These are phyloP conservation scores for Dastarcus helophoroides DNA, from an alignment of 2,888 invertebrate species.

Conservation along the genomic window DNA sequence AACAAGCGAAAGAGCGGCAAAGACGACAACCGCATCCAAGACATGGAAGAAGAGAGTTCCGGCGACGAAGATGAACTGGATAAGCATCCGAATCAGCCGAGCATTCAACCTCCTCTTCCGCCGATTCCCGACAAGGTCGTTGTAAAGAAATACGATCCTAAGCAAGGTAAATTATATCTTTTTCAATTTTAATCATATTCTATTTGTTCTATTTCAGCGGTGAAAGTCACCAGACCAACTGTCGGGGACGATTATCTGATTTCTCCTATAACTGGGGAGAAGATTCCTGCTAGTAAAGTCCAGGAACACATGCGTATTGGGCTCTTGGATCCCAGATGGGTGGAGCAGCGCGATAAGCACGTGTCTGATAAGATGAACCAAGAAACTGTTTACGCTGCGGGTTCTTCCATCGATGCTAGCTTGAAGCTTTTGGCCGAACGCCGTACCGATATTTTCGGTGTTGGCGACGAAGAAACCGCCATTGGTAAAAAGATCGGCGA, in stretches of 20 bases:
- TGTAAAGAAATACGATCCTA: conserved; percentile 96
- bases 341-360: conserved; percentile 90
- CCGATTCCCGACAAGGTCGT: conserved; percentile 87
- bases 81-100: conserved; percentile 28
- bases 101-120: conserved; percentile 57
- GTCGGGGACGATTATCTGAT: conserved; percentile 83
- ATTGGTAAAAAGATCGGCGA: conserved; percentile 98
- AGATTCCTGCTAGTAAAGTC: conserved; percentile 93
- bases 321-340: conserved; percentile 91
- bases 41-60: conserved; percentile 86
- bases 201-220: conserved; percentile 26
- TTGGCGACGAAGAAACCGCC: conserved; percentile 95
- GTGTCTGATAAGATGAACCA: conserved; percentile 89
- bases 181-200: conserved; percentile 2
- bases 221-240: conserved; percentile 48
- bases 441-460: conserved; percentile 99
- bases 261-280: conserved; percentile 96
- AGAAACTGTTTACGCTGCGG: conserved; percentile 67
- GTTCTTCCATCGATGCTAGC: conserved; percentile 90
- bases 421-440: conserved; percentile 93
- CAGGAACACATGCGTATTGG: conserved; percentile 98
- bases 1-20: conserved; percentile 38
- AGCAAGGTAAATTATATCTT: conserved; percentile 46
- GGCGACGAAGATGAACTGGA: conserved; percentile 53
- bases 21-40: conserved; percentile 60